Conservation (phyloP, 2,888 invertebrate genomes). For the Napeogenes sylphis region DNA sequence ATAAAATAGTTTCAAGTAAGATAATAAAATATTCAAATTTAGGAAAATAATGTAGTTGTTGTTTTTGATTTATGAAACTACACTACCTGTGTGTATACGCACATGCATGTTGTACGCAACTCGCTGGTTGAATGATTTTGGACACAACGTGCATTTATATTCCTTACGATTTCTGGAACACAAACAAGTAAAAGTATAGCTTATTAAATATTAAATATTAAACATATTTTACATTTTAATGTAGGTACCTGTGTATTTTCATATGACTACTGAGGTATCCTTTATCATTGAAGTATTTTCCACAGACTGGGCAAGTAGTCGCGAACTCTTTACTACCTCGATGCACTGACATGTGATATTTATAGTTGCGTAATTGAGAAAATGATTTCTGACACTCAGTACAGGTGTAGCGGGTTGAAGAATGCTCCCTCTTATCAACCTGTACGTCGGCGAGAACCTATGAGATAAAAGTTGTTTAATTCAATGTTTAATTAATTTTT, state of each 20-base stretch:
- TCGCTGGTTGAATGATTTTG: constrained; percentile 90
- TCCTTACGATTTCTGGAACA: constrained; percentile 83
- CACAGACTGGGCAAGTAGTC: constrained; percentile 81
- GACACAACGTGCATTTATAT: constrained; percentile 88
- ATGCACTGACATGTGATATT: constrained; percentile 89
- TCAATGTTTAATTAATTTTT: no score
- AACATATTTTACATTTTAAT: background rate
- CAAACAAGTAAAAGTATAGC: constrained; percentile 7
- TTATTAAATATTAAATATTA: background rate
- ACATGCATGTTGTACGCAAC: constrained; percentile 94
- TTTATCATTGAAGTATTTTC: constrained; percentile 89
- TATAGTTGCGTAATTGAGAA: constrained; percentile 89
- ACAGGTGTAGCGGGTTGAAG: constrained; percentile 72
- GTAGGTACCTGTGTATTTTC: constrained; percentile 84
- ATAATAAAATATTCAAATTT: no score
- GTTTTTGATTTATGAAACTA: no score
- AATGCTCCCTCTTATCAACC: no score
- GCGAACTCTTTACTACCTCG: constrained; percentile 90
- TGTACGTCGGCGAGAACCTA: constrained; percentile 47
- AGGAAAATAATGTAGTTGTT: no score
- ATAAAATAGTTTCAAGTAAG: no score
- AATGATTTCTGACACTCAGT: constrained; percentile 88
- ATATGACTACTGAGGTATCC: constrained; percentile 91
- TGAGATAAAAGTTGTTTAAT: constrained; percentile 17
- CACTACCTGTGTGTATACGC: constrained; percentile 84